A percentile compares a stretch with the other conserved stretches of the same genome.
These are phyloP conservation scores for Ctenosaura bakeri DNA, from an alignment of 2,797 vertebrate species.

Conservation along the genomic window DNA sequence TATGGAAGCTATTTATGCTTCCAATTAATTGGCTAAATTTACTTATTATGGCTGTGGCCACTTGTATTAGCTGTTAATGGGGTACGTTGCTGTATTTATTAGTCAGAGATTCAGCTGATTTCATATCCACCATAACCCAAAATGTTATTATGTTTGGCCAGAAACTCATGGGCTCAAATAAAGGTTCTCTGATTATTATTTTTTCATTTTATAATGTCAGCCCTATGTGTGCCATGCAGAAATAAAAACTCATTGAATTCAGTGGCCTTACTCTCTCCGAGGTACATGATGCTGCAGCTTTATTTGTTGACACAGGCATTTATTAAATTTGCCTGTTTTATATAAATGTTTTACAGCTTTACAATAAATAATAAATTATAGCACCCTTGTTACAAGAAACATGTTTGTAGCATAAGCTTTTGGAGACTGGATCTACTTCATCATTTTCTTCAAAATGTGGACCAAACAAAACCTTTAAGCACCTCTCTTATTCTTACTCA, in stretches of 20 bases:
- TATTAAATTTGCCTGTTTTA: neutral
- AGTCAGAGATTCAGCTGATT: slow-evolving; percentile 51
- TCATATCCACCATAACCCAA: slow-evolving; percentile 7
- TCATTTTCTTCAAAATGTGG: neutral
- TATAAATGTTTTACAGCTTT: no score
- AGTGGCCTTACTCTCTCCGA: neutral
- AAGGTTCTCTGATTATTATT: neutral
- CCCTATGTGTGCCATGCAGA: neutral
- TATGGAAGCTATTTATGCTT: slow-evolving; percentile 60
- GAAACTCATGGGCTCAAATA: slow-evolving; percentile 31
- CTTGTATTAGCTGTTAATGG: slow-evolving; percentile 54
- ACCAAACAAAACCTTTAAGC: neutral
- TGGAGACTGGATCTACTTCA: no score
- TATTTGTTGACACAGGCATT: neutral
- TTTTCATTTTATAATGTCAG: neutral
- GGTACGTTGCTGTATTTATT: slow-evolving; percentile 39
- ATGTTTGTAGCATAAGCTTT: no score
- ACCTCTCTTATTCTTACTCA: neutral
- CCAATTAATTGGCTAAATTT: slow-evolving; percentile 39
- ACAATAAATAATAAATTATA: no score
- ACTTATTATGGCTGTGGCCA: slow-evolving; percentile 44
- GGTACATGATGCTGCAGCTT: neutral
- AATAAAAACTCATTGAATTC: neutral
- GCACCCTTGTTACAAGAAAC: no score
- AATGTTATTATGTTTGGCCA: slow-evolving; percentile 26